Conservation (phyloP, 2,888 invertebrate genomes). For the Tipula helvola region DNA sequence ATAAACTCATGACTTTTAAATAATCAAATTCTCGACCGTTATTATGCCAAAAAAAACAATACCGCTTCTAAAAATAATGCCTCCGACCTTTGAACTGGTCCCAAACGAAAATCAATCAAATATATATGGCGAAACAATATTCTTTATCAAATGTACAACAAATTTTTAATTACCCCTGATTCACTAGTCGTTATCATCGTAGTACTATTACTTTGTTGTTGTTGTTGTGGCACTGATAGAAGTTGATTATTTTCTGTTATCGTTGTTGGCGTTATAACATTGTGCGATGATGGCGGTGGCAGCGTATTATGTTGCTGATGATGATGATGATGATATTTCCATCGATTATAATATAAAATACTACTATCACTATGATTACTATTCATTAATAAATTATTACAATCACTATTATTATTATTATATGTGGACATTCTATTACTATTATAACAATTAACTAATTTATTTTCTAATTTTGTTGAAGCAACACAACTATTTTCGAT, state of each 20-base stretch:
- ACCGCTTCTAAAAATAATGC: not conserved
- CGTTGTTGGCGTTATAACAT: not conserved
- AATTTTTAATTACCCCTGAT: not conserved
- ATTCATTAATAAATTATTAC: not conserved
- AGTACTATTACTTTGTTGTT: not conserved
- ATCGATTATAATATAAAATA: not conserved
- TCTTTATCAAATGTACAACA: not conserved
- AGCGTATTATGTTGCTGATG: not conserved
- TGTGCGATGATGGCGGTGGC: not conserved
- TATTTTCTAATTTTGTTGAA: not conserved
- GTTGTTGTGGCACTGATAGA: not conserved
- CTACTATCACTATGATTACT: not conserved
- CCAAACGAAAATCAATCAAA: not conserved
- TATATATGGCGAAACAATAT: not conserved
- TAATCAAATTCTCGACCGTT: not conserved
- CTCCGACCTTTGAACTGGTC: not conserved
- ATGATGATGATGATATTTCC: not conserved
- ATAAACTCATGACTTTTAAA: not conserved
- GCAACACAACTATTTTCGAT: not conserved
- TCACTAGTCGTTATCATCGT: not conserved
- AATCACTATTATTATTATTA: not conserved
- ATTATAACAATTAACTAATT: not conserved
- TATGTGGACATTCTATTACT: not conserved
- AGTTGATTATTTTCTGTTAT: not conserved
- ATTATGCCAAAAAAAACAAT: not conserved